Evolutionary conservation across 2,797 vertebrate genomes (phyloP).

Genomic region (Cyclopterus lumpus): DNA sequence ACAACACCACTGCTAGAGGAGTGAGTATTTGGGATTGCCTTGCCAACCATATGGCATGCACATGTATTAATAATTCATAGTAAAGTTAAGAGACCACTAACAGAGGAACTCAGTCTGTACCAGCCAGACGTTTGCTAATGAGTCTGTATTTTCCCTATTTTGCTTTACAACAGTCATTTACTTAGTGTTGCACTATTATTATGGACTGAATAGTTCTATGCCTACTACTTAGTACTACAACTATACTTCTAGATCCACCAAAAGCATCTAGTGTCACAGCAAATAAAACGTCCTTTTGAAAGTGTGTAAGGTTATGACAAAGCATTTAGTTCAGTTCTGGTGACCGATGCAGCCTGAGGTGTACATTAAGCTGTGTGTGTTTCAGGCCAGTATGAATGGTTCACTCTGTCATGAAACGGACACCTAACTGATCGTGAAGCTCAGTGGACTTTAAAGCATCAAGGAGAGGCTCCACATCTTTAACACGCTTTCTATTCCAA

Average conservation of each 20-base stretch:
- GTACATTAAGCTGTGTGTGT: constrained; percentile 1
- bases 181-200: constrained; percentile 18
- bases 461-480: constrained; percentile 4
- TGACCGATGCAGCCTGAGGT: constrained; percentile 13
- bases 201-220: constrained; percentile 3
- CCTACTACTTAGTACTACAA: background rate
- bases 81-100: constrained; percentile 70
- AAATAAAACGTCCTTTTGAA: background rate
- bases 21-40: constrained; percentile 50
- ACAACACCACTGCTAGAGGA: constrained; percentile 63
- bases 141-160: constrained; percentile 34
- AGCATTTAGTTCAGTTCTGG: background rate
- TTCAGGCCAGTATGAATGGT: constrained; percentile 6
- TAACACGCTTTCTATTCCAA: background rate
- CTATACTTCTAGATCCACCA: background rate
- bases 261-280: background rate
- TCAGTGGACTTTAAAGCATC: constrained; percentile 39
- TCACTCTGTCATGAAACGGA: constrained; percentile 18
- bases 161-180: constrained; percentile 27
- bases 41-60: constrained; percentile 77
- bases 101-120: constrained; percentile 32
- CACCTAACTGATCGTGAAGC: constrained; percentile 25
- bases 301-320: background rate
- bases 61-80: constrained; percentile 79
- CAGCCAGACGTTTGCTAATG: constrained; percentile 59